phyloP scores from a whole-genome alignment of 2,113 vertebrate genomes.

The Eurystomus gularis region DNA sequence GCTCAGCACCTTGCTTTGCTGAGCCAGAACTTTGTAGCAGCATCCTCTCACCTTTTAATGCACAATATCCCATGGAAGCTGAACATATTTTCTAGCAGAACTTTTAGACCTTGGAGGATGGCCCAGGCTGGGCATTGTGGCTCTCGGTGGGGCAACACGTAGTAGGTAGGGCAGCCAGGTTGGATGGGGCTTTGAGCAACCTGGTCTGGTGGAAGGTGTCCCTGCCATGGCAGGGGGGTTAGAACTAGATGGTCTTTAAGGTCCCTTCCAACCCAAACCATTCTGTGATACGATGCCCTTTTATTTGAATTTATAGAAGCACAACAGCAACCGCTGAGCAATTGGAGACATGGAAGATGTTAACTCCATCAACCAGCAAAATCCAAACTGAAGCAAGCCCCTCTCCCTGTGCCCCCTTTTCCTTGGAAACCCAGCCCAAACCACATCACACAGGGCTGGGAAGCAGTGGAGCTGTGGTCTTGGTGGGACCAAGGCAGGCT shows the following conservation, averaged over 20 bases:
- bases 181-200: neutral
- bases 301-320: neutral
- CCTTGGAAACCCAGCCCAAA: neutral
- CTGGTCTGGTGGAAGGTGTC: neutral
- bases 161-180: neutral
- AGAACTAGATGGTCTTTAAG: neutral
- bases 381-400: neutral
- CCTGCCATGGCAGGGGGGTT: neutral
- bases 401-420: neutral
- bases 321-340: accelerated
- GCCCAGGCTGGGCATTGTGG: neutral
- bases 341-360: neutral
- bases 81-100: neutral
- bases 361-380: neutral
- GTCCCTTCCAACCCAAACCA: neutral
- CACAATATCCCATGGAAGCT: neutral
- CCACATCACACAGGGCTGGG: neutral
- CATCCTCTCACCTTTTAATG: neutral
- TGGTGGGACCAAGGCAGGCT: neutral
- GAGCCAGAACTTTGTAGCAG: neutral
- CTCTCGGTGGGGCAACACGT: accelerated
- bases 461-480: neutral
- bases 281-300: neutral
- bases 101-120: too few relatives aligned
- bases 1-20: neutral